Evolutionary conservation across 2,888 invertebrate genomes (phyloP), one percentile per base, ranked within the genome.

Genomic region (Gonocerus acuteangulatus): DNA sequence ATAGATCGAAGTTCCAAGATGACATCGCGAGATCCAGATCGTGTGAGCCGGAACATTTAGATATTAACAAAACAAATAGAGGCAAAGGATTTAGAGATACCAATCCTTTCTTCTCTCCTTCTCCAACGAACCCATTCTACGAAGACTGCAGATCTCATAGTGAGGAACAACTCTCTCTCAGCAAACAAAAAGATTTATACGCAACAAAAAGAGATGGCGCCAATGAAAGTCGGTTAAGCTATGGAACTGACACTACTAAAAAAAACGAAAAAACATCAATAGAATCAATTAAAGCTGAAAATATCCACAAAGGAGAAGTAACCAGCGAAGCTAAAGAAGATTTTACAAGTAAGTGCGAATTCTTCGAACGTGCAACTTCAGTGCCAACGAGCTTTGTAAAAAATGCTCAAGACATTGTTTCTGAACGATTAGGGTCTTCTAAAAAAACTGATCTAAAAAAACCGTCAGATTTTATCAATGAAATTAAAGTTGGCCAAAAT

Each of bases 351-450:
- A 65, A 62, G 21, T 62, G 62, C 15, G 60, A 65, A 42, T 65
- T 65, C 48, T 65, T 65, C 48, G 64, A 65, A 60, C 59, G 62
- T 23, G 62, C 62, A 2, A 60, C 62, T 6, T 65, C 64, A n/a
- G 60, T 54, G 1, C 64, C 64, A 4, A 49, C 34, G 3, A 45
- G 47, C 13, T 62, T 51, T 9, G 60, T 60, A 16, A 62, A 62
- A 34, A 65, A 65, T 21, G 64, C 64, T 13, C 54, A 57, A 34
- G 64, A 60, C 16, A 27, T 65, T 9, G 64, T 65, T 6, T 57
- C 62, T n/a, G 64, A 65, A 34, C 27, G 52, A 18, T 39, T 65
- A 3, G 44, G 42, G 1, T 19, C 47, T 3, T 48, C 57, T 22
- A 13, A 23, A 11, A 36, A 45, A n/a, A 27, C 57, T 13, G 16